Base-by-base conservation (phyloP, 2,888 invertebrate species). In the Resseliella maxima region DNA sequence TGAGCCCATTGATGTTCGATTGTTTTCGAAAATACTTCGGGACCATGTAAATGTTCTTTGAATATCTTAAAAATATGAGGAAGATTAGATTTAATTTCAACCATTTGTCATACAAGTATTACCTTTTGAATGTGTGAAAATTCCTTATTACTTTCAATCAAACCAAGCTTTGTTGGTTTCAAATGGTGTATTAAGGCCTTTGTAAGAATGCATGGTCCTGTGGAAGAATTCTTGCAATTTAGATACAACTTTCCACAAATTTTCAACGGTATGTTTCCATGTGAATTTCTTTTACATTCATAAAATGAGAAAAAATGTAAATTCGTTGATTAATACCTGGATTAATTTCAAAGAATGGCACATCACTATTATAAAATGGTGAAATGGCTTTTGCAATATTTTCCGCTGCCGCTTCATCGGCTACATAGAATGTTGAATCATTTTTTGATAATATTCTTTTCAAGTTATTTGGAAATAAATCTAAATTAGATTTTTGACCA, bases 191-290 rank as follows among this genome's bases (percentile, higher is more conserved):
- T 0, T 1, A 83, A 12, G 2, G 38, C 38, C 24, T 12, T 38
- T 83, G 83, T n/a, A n/a, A 83, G 38, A n/a, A 83, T 83, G n/a
- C 83, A 83, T 83, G 83, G 83, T 38, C 83, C 83, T n/a, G n/a
- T n/a, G n/a, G n/a, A n/a, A n/a, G n/a, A n/a, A n/a, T n/a, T n/a
- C n/a, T n/a, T n/a, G n/a, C n/a, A n/a, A n/a, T n/a, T n/a, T n/a
- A n/a, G n/a, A n/a, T n/a, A n/a, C n/a, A n/a, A n/a, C n/a, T n/a
- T n/a, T n/a, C n/a, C n/a, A n/a, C n/a, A n/a, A n/a, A n/a, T n/a
- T n/a, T n/a, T n/a, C n/a, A n/a, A n/a, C n/a, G n/a, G n/a, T n/a
- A n/a, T n/a, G n/a, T n/a, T n/a, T n/a, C n/a, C n/a, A n/a, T n/a
- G n/a, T n/a, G n/a, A n/a, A n/a, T n/a, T n/a, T n/a, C n/a, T n/a